Base-by-base conservation (phyloP, 2,113 vertebrate genomes). In the Urocitellus parryii region DNA sequence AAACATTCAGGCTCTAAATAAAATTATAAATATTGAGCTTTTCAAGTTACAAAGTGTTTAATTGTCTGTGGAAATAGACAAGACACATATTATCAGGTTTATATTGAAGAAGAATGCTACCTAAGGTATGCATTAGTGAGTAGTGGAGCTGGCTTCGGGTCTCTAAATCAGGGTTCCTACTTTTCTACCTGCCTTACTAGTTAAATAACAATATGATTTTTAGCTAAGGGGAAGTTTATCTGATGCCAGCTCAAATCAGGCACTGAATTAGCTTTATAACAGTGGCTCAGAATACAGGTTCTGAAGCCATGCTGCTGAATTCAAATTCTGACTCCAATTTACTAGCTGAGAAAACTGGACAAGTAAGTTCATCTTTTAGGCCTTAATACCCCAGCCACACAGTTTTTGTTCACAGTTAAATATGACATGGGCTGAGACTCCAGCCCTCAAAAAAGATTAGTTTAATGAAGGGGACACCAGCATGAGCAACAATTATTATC, bases 1-100 rank as follows among this genome's bases (percentile, higher is more conserved):
- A 79, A 53, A 78, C 72, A 78, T 77, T 90, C 22, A 79, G 14
- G n/a, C 25, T 79, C 67, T 84, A 91, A 96, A 89, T 80, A 78
- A 70, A 82, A 61, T 56, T 24, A 67, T 65, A 88, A 87, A 80
- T 76, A 89, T 16, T 83, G 13, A 83, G 37, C 2, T 86, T 91
- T 91, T 76, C 39, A 18, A 81, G 58, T 89, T 91, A 61, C 53
- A 42, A 84, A 93, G 10, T 74, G 6, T 51, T 61, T 82, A 70
- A 88, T 22, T 63, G 58, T 70, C 25, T 63, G 58, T 70, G 78
- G 78, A 74, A 63, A 58, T 68, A 45, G 53, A 39, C 70, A n/a
- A 74, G 37, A 4, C 39, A 68, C 72, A 34, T 53, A 78, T 58
- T 29, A 51, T 18, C 51, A 73, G 85, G 67, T 91, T 94, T 72